A percentile compares a stretch with the other conserved stretches of the same genome.
phyloP scores from a whole-genome alignment of 2,888 invertebrate species.

The Cylindroiulus punctatus region DNA sequence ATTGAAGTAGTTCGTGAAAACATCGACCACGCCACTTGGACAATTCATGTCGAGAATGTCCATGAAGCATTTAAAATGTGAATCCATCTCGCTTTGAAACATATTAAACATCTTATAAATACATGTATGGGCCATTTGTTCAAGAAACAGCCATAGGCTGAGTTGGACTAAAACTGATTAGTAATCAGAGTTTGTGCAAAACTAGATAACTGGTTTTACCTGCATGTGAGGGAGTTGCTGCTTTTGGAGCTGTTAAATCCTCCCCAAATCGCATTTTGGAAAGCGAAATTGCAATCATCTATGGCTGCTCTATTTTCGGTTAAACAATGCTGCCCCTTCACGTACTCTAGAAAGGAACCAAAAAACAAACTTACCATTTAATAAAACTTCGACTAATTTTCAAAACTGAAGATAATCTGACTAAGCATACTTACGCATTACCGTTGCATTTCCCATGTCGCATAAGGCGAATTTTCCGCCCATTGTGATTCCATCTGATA shows the following conservation, averaged over 20 bases:
- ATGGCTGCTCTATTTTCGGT: neutral
- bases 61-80: neutral
- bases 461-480: slow-evolving; percentile 1
- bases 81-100: neutral
- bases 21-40: neutral
- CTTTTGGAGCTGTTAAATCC: neutral
- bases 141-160: too few relatives aligned
- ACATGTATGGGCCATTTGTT: too few relatives aligned
- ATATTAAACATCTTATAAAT: neutral
- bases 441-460: neutral
- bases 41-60: neutral
- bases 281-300: neutral
- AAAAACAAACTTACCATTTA: neutral
- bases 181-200: too few relatives aligned
- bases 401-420: neutral
- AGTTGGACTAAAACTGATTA: too few relatives aligned
- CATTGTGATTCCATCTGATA: neutral
- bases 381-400: neutral
- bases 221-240: neutral
- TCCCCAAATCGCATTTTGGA: neutral
- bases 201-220: neutral
- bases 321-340: neutral
- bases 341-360: neutral
- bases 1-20: neutral
- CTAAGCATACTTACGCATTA: neutral